These are phyloP conservation scores for Ennomos fuscantarius DNA, from an alignment of 2,888 invertebrate genomes.

Conservation along the genomic window DNA sequence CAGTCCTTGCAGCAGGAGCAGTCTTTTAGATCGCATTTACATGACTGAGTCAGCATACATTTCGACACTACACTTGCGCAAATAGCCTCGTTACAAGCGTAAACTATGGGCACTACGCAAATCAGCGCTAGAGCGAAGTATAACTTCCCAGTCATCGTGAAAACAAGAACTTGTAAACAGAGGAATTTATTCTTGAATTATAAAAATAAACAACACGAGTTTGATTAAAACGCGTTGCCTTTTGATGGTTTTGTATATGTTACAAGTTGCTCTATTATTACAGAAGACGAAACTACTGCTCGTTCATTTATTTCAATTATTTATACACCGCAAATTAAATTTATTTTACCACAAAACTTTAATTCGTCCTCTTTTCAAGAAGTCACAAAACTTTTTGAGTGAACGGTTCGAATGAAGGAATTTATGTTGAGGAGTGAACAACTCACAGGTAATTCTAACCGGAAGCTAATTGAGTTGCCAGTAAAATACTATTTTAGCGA, in stretches of 20 bases:
- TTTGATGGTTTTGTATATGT: background rate
- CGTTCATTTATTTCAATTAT: too few relatives aligned
- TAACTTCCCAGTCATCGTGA: constrained; percentile 68
- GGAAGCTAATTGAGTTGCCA: too few relatives aligned
- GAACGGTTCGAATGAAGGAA: background rate
- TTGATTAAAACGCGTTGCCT: constrained; percentile 13
- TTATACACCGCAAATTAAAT: too few relatives aligned
- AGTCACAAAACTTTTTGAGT: background rate
- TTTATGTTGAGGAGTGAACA: background rate
- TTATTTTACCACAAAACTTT: background rate
- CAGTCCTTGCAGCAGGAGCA: constrained; percentile 98
- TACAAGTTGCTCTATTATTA: too few relatives aligned
- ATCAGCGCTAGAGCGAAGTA: constrained; percentile 64
- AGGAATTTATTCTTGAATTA: constrained; percentile 43
- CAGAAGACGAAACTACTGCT: too few relatives aligned
- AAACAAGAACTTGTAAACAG: constrained; percentile 50
- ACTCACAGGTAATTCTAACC: too few relatives aligned
- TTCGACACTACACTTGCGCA: constrained; percentile 98
- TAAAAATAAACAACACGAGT: constrained; percentile 62
- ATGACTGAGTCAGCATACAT: constrained; percentile 97
- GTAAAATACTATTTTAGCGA: too few relatives aligned
- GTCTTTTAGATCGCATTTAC: constrained; percentile 96
- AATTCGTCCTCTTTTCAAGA: background rate
- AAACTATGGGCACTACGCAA: constrained; percentile 69
- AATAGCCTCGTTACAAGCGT: constrained; percentile 95